Evolutionary conservation across 92 coral and sea anemone genomes (phyloP).

Genomic region (Parazoanthus swiftii): DNA sequence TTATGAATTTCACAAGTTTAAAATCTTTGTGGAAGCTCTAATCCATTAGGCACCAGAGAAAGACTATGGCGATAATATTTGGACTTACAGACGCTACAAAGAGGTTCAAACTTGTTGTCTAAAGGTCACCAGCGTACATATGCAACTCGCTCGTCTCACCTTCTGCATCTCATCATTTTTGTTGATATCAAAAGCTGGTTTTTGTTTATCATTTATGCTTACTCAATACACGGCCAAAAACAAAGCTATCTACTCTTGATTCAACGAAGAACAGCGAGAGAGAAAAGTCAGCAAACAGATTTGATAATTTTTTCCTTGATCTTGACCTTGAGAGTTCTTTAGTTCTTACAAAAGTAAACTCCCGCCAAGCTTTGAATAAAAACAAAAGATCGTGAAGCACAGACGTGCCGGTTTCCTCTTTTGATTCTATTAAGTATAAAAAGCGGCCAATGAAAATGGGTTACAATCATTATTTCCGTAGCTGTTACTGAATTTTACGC

Average conservation of each 20-base stretch:
- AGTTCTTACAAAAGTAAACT: not conserved
- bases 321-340: conserved; percentile 10
- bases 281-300: conserved; percentile 5
- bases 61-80: not conserved
- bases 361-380: conserved; percentile 21
- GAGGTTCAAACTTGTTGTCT: not conserved
- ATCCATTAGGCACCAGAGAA: too few species aligned
- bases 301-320: not conserved
- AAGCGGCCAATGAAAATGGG: conserved; percentile 17
- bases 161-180: not conserved
- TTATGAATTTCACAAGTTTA: too few species aligned
- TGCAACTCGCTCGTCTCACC: not conserved
- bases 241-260: not conserved
- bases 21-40: too few species aligned
- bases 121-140: conserved; percentile 4
- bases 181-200: not conserved
- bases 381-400: not conserved
- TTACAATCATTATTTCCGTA: not conserved
- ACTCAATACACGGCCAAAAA: not conserved
- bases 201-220: not conserved
- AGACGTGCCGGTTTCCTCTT: conserved; percentile 28
- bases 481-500: conserved; percentile 22
- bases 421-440: conserved; percentile 11
- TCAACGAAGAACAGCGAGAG: not conserved
- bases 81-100: conserved; percentile 7